Base-by-base conservation (phyloP, 2,888 invertebrate species). In the Cybosia mesomella region DNA sequence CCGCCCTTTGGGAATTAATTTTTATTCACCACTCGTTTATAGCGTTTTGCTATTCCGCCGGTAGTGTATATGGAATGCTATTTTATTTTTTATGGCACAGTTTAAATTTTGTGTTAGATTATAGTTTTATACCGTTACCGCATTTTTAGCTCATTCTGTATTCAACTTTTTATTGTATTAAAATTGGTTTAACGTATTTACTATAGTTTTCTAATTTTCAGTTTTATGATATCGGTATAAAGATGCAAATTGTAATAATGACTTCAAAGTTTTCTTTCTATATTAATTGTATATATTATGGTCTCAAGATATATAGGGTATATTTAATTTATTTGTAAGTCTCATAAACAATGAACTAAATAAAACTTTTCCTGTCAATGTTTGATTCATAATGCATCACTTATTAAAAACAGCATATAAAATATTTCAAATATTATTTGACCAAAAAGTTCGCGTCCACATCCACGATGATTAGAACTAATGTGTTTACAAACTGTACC, bases 11-110 rank as follows among this genome's bases (percentile, higher is more conserved):
- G 78, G 76, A 78, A 79, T 83, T 81, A 80, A 77, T 81, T 83
- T 84, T 84, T 83, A 83, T 83, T 80, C 79, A 74, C 71, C 79
- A 78, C 77, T 76, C 82, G 80, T 81, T 82, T 82, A 82, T 80
- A 74, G 70, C 71, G 64, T 70, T 73, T 70, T 77, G 76, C 76
- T 80, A 76, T 77, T 75, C 67, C 63, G 58, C 74, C 59, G 64
- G 71, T 66, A 65, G 60, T 59, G 67, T 72, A 64, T 64, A 63
- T 64, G 70, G 57, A 62, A 64, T 60, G 60, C 64, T 54, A 66
- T 67, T 67, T 63, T 60, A 21, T 54, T 67, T 67, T 66, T 66
- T 58, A 49, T 66, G 63, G n/a, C 53, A 66, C 63, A 43, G 21
- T 70, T 64, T 59, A 54, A 43, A 66, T 57, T 55, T 39, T 70